phyloP scores from a whole-genome alignment of 2,113 vertebrate species.

The Globicephala melas region DNA sequence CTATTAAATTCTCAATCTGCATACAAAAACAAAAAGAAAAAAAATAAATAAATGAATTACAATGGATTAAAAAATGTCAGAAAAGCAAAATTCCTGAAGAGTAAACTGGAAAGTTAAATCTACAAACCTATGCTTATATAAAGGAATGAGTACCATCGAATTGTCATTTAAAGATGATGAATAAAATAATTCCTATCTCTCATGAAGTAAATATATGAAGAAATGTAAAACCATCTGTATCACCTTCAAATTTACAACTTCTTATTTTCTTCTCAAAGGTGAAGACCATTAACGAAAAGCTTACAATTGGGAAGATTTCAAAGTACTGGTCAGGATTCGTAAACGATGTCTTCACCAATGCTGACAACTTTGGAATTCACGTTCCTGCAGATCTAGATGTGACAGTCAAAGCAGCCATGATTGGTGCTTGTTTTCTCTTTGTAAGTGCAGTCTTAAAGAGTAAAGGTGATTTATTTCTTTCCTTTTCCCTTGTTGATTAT shows the following conservation, averaged over 20 bases:
- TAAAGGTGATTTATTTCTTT: neutral
- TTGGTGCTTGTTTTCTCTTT: constrained; percentile 96
- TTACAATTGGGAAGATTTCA: constrained; percentile 95
- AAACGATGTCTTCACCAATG: constrained; percentile 92
- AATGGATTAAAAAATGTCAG: neutral
- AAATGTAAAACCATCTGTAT: neutral
- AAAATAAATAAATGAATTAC: neutral
- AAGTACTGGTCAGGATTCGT: constrained; percentile 98
- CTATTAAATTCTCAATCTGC: neutral
- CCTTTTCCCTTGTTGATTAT: neutral
- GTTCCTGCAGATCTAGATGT: constrained; percentile 96
- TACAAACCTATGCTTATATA: neutral
- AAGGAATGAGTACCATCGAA: neutral
- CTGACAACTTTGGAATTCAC: constrained; percentile 97
- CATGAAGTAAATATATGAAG: neutral
- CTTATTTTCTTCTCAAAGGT: constrained; percentile 82
- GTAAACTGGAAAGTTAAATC: neutral
- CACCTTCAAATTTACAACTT: neutral
- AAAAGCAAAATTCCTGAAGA: neutral
- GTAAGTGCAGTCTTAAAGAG: constrained; percentile 84
- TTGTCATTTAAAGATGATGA: neutral
- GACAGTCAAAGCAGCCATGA: constrained; percentile 94
- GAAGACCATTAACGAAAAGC: constrained; percentile 91
- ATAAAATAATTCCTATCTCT: neutral
- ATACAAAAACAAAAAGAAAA: neutral